These are phyloP conservation scores for Pipistrellus nathusii DNA, from an alignment of 2,797 vertebrate species.

Conservation along the genomic window DNA sequence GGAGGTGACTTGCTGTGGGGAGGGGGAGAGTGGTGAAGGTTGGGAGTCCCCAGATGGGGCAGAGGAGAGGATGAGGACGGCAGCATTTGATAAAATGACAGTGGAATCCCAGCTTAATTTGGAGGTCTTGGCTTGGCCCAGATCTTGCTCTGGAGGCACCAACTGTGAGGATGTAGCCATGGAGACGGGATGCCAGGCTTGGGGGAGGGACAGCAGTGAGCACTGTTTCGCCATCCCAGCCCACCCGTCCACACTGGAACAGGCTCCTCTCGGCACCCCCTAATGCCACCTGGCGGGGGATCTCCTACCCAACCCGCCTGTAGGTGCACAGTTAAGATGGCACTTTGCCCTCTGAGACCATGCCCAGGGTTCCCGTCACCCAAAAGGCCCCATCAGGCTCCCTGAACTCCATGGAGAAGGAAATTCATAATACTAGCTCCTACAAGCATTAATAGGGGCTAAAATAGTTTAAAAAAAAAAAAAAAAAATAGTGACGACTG, in stretches of 20 bases:
- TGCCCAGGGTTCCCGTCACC: not conserved
- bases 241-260: not conserved
- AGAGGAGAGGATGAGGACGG: not conserved
- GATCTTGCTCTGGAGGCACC: not conserved
- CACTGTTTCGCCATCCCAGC: not conserved
- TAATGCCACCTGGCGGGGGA: fast-evolving
- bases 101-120: not conserved
- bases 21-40: fast-evolving
- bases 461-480: not conserved
- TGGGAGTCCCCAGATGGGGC: fast-evolving
- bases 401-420: not conserved
- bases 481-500: not conserved
- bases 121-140: not conserved
- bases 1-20: fast-evolving
- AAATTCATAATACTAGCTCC: not conserved
- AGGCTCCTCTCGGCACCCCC: fast-evolving
- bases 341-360: not conserved
- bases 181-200: not conserved
- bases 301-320: not conserved
- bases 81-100: too few species aligned
- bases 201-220: not conserved
- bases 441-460: not conserved
- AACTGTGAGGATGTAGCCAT: fast-evolving
- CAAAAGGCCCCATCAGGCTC: not conserved
- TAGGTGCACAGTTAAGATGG: too few species aligned